A percentile compares a stretch with the other conserved stretches of the same genome.
These are phyloP conservation scores for Lasioglossum morio DNA, from an alignment of 2,888 invertebrate genomes.

Conservation along the genomic window DNA sequence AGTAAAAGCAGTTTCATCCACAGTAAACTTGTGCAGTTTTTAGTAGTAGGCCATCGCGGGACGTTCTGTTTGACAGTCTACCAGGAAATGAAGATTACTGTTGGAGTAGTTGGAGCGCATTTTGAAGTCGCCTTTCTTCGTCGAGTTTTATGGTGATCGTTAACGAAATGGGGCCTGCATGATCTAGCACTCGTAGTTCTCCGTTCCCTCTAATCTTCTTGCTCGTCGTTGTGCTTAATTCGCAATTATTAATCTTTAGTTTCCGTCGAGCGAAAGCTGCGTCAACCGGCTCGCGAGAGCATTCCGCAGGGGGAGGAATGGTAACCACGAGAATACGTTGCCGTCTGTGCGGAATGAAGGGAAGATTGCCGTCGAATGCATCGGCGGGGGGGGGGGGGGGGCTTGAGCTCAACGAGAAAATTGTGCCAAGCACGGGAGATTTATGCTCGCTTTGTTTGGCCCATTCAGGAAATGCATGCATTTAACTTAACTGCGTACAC, in stretches of 20 bases:
- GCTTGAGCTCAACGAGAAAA: slow-evolving; percentile 40
- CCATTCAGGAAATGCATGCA: slow-evolving; percentile 67
- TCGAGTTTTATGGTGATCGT: slow-evolving; percentile 5
- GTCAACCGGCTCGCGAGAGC: background rate
- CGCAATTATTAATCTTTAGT: slow-evolving; percentile 4
- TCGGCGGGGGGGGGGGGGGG: no score
- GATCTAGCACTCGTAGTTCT: background rate
- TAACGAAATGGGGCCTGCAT: background rate
- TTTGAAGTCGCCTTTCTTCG: background rate
- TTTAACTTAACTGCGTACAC: slow-evolving; percentile 66
- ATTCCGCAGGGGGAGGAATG: background rate
- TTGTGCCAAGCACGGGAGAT: slow-evolving; percentile 54
- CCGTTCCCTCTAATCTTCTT: background rate
- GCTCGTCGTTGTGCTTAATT: background rate
- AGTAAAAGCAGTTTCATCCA: background rate
- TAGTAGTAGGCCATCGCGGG: background rate
- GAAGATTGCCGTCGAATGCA: slow-evolving; percentile 2
- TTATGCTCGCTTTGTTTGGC: slow-evolving; percentile 54
- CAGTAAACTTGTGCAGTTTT: background rate
- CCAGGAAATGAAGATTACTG: background rate
- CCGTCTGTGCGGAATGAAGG: slow-evolving; percentile 7
- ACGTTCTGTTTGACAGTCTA: background rate
- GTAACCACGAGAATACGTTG: slow-evolving; percentile 20
- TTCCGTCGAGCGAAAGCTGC: background rate
- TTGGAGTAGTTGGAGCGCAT: background rate